A percentile compares a stretch with the other conserved stretches of the same genome.
phyloP scores from a whole-genome alignment of 2,888 invertebrate species.

The Apantesis nais region DNA sequence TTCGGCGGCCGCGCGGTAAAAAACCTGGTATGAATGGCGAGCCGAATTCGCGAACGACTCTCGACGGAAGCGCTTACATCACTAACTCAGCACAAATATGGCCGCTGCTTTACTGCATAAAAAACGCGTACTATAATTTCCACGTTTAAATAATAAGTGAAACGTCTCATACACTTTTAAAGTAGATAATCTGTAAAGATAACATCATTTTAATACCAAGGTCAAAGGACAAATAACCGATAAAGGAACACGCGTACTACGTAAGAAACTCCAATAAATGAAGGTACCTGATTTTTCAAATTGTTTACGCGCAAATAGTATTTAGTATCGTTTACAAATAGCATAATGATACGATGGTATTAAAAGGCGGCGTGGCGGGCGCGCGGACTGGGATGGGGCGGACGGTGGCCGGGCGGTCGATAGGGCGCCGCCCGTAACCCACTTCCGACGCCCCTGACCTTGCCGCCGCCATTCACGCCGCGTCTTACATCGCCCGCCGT shows the following conservation, averaged over 20 bases:
- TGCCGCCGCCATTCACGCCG: constrained; percentile 82
- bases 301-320: constrained; percentile 21
- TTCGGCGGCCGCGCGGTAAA: constrained; percentile 74
- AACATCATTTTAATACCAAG: background rate
- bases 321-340: constrained; percentile 36
- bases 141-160: background rate
- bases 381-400: constrained; percentile 32
- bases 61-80: constrained; percentile 72
- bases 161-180: background rate
- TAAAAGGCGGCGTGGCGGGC: constrained; percentile 44
- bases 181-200: background rate
- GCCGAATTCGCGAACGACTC: constrained; percentile 65
- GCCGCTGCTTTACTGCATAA: constrained; percentile 40
- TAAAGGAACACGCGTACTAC: background rate
- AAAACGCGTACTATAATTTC: constrained; percentile 21
- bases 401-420: constrained; percentile 68
- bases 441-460: constrained; percentile 85
- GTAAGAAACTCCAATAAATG: background rate
- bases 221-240: background rate
- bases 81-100: constrained; percentile 57
- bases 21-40: constrained; percentile 79
- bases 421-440: constrained; percentile 84
- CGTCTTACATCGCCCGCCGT: constrained; percentile 67
- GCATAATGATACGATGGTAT: constrained; percentile 41
- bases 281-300: background rate